phyloP scores from a whole-genome alignment of 2,888 invertebrate genomes.

The Geophilus truncorum region DNA sequence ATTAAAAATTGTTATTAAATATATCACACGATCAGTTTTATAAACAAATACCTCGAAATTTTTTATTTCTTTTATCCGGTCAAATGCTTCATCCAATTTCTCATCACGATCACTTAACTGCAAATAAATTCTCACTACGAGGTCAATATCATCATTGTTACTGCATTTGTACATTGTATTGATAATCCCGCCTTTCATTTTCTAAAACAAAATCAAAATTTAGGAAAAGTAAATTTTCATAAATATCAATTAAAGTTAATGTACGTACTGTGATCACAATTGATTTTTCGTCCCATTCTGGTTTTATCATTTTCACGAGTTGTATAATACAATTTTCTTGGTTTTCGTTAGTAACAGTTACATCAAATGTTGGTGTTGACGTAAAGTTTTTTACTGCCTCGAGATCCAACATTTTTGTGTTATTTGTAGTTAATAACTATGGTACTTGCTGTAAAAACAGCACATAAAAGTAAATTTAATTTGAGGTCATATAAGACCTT shows the following conservation, averaged over 20 bases:
- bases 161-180: conserved; percentile 20
- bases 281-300: not conserved
- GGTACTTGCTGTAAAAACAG: too few relatives aligned
- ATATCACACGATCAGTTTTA: not conserved
- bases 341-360: not conserved
- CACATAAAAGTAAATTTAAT: too few relatives aligned
- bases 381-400: not conserved
- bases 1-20: not conserved
- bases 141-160: not conserved
- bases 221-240: not conserved
- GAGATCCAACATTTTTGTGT: not conserved
- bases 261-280: not conserved
- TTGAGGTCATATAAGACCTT: too few relatives aligned
- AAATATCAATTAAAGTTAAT: not conserved
- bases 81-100: not conserved
- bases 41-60: not conserved
- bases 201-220: conserved; percentile 3
- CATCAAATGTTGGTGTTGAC: not conserved
- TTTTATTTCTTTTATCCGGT: not conserved
- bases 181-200: conserved; percentile 14
- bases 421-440: too few relatives aligned
- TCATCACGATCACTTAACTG: not conserved
- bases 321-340: not conserved
- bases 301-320: not conserved
- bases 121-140: not conserved